Conservation (phyloP, 1,140 invertebrate genomes). For the Pantala flavescens region DNA sequence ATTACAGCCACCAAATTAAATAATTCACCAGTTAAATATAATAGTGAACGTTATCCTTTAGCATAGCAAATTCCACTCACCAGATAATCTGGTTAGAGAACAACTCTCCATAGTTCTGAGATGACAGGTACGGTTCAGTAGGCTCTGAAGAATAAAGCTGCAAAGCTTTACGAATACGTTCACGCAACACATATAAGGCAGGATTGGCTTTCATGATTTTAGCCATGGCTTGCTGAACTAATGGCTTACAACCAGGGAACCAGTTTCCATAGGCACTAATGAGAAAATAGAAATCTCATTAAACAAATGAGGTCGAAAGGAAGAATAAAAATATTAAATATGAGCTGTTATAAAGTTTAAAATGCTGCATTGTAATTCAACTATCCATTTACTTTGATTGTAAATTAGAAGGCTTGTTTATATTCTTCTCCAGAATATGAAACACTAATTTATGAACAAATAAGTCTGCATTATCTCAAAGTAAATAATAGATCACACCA, state of each 20-base stretch:
- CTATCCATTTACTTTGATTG: no score
- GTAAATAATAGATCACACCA: no score
- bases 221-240: constrained; percentile 99
- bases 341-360: no score
- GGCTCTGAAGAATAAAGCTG: constrained; percentile 98
- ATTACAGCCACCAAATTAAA: no score
- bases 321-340: no score
- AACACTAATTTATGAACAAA: no score
- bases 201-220: constrained; percentile 99
- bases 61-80: constrained; percentile 35
- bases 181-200: constrained; percentile 92
- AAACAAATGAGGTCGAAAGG: constrained; percentile 11
- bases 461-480: no score
- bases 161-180: constrained; percentile 94
- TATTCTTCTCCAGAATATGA: no score
- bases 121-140: constrained; percentile 96
- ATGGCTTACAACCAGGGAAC: constrained; percentile 97
- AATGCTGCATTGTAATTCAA: no score
- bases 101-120: constrained; percentile 98
- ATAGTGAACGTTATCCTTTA: no score
- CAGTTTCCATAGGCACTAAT: constrained; percentile 97
- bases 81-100: constrained; percentile 99
- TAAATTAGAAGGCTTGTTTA: no score
- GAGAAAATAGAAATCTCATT: constrained; percentile 22
- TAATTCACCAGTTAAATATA: no score